Conservation (phyloP, 2,797 vertebrate species). For the Rallus crepitans region DNA sequence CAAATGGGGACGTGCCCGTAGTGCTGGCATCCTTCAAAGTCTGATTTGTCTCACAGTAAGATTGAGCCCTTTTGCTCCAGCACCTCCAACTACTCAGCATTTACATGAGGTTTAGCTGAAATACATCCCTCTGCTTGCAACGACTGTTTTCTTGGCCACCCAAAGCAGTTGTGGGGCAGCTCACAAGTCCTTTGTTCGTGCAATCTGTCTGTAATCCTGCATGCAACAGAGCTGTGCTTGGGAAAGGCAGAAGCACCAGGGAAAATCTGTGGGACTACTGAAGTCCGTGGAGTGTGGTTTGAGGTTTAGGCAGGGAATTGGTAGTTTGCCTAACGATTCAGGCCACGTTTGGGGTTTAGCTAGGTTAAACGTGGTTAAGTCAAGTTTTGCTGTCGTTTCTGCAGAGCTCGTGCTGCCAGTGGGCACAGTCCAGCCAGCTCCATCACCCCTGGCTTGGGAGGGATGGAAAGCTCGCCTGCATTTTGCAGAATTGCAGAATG, state of each 20-base stretch:
- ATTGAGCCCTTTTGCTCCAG: neutral
- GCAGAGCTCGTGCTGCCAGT: neutral
- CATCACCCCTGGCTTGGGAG: neutral
- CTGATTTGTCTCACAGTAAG: neutral
- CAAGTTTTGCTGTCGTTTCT: neutral
- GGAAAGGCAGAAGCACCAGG: neutral
- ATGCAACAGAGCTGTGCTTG: neutral
- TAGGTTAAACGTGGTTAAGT: neutral
- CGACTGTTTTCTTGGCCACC: neutral
- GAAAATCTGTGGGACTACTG: neutral
- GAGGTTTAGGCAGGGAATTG: conserved; percentile 2
- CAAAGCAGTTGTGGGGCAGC: neutral
- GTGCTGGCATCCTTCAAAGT: fast-evolving
- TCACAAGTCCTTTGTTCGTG: neutral
- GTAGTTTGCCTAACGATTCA: neutral
- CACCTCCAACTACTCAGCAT: neutral
- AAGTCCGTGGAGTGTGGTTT: conserved; percentile 15
- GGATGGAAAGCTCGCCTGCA: neutral
- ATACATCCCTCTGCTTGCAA: neutral
- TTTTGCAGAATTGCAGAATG: neutral
- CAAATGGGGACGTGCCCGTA: neutral
- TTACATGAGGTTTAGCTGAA: neutral
- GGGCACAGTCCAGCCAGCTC: neutral
- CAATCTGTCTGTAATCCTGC: neutral
- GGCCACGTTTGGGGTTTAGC: neutral